phyloP scores from a whole-genome alignment of 2,113 vertebrate genomes.

The Notiomystis cincta region DNA sequence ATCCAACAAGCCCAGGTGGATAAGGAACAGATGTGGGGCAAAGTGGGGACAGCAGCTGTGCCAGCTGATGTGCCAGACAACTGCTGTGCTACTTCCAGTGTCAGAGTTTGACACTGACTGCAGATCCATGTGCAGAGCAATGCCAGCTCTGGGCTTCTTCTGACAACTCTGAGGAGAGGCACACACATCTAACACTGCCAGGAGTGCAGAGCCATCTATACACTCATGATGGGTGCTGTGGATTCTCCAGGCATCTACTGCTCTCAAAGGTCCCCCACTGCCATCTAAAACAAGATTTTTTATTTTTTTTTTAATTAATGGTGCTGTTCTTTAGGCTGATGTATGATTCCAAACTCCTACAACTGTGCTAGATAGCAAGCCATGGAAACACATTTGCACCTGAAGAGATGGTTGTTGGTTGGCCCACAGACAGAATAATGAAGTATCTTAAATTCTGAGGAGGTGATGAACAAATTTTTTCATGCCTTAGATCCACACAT shows the following conservation, averaged over 20 bases:
- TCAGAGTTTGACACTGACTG: rapidly evolving
- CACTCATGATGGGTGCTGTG: neutral
- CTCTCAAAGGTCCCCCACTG: neutral
- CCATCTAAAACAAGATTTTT: neutral
- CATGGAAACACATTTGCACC: neutral
- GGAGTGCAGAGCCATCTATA: neutral
- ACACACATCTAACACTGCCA: rapidly evolving
- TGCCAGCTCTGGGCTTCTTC: neutral
- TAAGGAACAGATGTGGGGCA: neutral
- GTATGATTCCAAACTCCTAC: neutral
- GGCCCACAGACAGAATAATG: neutral
- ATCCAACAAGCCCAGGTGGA: neutral
- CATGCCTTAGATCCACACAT: neutral
- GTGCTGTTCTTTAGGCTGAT: neutral
- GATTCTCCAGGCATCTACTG: neutral
- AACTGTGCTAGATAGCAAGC: neutral
- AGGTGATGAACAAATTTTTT: neutral
- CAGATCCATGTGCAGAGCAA: rapidly evolving
- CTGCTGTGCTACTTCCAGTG: neutral
- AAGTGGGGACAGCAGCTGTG: neutral
- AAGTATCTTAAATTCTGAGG: neutral
- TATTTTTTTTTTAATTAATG: neutral
- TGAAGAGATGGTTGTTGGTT: neutral
- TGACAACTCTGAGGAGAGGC: neutral
- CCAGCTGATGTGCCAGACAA: rapidly evolving